Base-by-base conservation (phyloP, 2,797 vertebrate genomes). In the Alca torda region DNA sequence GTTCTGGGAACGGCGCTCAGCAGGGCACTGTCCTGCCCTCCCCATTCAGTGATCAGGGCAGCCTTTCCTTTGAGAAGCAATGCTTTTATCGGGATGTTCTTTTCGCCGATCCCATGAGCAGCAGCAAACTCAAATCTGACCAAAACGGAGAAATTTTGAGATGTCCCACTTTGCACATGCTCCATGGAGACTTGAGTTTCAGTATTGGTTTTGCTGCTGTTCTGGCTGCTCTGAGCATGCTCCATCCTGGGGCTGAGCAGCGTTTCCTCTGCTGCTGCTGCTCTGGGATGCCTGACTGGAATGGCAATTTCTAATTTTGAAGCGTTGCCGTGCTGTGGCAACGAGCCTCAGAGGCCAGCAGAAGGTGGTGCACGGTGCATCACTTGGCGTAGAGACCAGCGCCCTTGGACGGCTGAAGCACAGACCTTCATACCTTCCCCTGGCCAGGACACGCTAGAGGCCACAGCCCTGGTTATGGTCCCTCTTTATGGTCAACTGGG, bases 341-440 rank as follows among this genome's bases (percentile, higher is more conserved):
- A 45, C 1, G 8, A 67, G 85, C 28, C 57, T 5, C 76, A 24
- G 11, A 59, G 75, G 67, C 84, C 91, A 83, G 63, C 61, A 65
- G 91, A 60, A 88, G 67, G 48, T 37, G 56, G 14, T 64, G 45
- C 61, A 12, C 6, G 3, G 50, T 17, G 26, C 63, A 26, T 72
- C 31, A 2, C 68, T 13, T 21, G 14, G 31, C 1, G 0, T 37
- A 28, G 79, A 19, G 0, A 2, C 30, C 54, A 6, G 45, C 0
- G 0, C 31, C 39, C 63, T 45, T 13, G 26, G 56, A 10, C 3
- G 6, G 63, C 74, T 12, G 37, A 39, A 59, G 86, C 41, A 19
- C 46, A 1, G 16, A 43, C n/a, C 46, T 51, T 30, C 45, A 4
- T 18, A 13, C 33, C 51, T 37, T 28, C 18, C 23, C 46, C 24